Evolutionary conservation across 2,113 vertebrate genomes (phyloP), one percentile per base, ranked within the genome.

Genomic region (Protomyctophum bolini): DNA sequence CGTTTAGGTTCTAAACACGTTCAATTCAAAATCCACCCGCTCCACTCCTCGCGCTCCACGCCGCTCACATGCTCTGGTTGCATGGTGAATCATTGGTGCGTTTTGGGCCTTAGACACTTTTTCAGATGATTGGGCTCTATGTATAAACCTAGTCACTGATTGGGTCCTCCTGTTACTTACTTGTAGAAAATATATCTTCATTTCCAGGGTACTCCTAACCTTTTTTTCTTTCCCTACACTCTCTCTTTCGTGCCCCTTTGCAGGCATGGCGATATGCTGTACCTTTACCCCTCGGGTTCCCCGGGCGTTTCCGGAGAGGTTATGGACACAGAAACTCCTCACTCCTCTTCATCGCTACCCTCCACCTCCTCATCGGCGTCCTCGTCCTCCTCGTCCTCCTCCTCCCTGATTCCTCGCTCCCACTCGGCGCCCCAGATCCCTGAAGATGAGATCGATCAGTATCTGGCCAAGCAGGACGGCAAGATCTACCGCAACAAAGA

Each of bases 241-340:
- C 45, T 29, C 14, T 49, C 52, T 11, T 11, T 65, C 52, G 15
- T 6, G 28, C 28, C 49, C 5, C 41, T 54, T 1, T 46, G 10
- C 67, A 99, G 98, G 89, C 98, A 99, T 41, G 98, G 98, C 0
- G 98, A 99, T 87, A 94, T 99, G 95, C 87, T 99, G 68, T 99
- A 92, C 75, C 93, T 99, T 49, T 98, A 93, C 73, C 98, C 97
- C 15, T 93, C 91, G 0, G 94, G 91, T 66, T 88, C 94, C 0
- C 86, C 95, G 2, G 93, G 94, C 21, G 89, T 94, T 6, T 95
- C 95, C 0, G 94, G 95, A 8, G 97, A 99, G 79, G 92, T 93
- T 72, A 99, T 98, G 98, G 97, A 99, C 86, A 95, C 93, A 0
- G 95, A 94, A 4, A 88, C 86, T 63, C 65, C 87, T 3, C 89